phyloP scores from a whole-genome alignment of 2,888 invertebrate genomes.

The Ethmia dodecea region DNA sequence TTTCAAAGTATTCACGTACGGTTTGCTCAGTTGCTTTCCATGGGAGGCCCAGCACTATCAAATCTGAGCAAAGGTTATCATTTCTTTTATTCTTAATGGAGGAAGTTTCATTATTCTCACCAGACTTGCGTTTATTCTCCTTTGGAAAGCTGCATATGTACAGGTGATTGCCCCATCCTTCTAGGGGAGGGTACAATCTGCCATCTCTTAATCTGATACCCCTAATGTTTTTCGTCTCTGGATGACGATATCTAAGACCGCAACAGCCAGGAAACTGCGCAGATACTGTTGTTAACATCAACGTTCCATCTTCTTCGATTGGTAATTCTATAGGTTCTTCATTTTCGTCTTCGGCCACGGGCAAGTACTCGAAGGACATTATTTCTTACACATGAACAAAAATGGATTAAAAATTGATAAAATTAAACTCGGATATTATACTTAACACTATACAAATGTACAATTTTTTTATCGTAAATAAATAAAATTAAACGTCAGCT shows the following conservation, averaged over 20 bases:
- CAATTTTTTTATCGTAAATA: conserved; percentile 69
- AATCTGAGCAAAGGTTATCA: conserved; percentile 96
- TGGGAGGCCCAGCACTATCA: conserved; percentile 98
- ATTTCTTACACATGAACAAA: conserved; percentile 72
- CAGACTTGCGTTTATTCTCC: conserved; percentile 96
- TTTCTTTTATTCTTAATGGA: conserved; percentile 95
- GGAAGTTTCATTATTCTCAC: conserved; percentile 90
- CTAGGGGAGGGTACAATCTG: conserved; percentile 91
- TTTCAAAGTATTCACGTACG: conserved; percentile 96
- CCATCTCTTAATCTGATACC: conserved; percentile 95
- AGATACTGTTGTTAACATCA: conserved; percentile 94
- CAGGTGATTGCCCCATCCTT: conserved; percentile 90
- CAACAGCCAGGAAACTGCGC: conserved; percentile 98
- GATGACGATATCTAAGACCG: conserved; percentile 97
- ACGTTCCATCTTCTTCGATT: conserved; percentile 95
- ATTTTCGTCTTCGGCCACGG: conserved; percentile 98
- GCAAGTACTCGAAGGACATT: conserved; percentile 83
- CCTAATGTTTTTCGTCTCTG: conserved; percentile 92
- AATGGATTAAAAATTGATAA: conserved; percentile 52
- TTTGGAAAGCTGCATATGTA: conserved; percentile 91
- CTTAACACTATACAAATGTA: conserved; percentile 71
- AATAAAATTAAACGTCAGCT: conserved; percentile 75
- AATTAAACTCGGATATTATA: conserved; percentile 64
- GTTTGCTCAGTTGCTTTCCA: conserved; percentile 99
- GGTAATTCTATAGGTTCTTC: conserved; percentile 98